These are phyloP conservation scores for Macrocentrus cingulum DNA, from an alignment of 1,140 invertebrate genomes.

Conservation along the genomic window DNA sequence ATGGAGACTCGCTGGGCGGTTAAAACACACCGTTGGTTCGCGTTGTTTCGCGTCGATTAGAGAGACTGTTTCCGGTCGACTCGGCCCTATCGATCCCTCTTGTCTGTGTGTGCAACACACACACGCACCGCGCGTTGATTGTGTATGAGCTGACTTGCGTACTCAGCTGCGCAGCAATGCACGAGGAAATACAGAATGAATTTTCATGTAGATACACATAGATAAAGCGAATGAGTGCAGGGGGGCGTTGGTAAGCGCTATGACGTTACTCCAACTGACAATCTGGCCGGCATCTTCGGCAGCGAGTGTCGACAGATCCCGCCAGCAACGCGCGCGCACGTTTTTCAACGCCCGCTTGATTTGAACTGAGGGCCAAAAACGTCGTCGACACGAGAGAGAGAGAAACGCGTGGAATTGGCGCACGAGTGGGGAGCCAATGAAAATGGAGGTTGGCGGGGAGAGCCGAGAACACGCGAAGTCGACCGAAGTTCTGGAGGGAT, in stretches of 20 bases:
- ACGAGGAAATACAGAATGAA: too few species aligned
- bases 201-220: too few species aligned
- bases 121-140: too few species aligned
- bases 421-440: not conserved
- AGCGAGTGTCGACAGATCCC: conserved; percentile 1
- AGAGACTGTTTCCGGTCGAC: conserved; percentile 1
- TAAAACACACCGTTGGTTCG: too few species aligned
- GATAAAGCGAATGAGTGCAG: too few species aligned
- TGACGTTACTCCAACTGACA: not conserved
- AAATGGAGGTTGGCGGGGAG: not conserved
- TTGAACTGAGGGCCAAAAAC: conserved; percentile 21
- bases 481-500: conserved; percentile 39
- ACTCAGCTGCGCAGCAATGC: conserved; percentile 8
- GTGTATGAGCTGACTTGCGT: conserved; percentile 4
- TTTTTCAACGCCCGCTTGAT: conserved; percentile 9
- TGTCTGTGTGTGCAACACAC: conserved; percentile 10
- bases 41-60: not conserved
- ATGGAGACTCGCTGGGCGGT: too few species aligned
- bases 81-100: conserved; percentile 9
- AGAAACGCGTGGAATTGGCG: not conserved
- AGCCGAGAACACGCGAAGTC: conserved; percentile 7
- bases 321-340: not conserved
- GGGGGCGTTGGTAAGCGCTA: too few species aligned
- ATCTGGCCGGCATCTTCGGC: not conserved
- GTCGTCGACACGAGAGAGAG: not conserved